Conservation (phyloP, 1,140 invertebrate species). For the Heterodera carotae region DNA sequence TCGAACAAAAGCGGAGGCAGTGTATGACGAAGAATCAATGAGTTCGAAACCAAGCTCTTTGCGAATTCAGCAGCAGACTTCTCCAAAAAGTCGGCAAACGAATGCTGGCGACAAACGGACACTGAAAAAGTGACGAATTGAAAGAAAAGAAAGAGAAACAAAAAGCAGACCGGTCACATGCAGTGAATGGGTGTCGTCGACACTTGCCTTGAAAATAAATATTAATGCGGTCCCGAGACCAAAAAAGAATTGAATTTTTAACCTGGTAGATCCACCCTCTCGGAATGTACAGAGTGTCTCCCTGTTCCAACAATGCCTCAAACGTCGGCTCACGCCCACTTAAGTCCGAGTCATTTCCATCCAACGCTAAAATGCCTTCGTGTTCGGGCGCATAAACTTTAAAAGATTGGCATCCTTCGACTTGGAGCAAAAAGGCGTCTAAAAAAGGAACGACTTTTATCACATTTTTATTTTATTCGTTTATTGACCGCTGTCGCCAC, state of each 20-base stretch:
- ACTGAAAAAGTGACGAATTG: constrained; percentile 1
- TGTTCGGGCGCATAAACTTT: constrained; percentile 74
- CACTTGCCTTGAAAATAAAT: constrained; percentile 39
- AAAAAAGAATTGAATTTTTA: neutral
- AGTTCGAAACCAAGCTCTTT: constrained; percentile 12
- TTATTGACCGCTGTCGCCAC: constrained; percentile 78
- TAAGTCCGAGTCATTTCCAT: constrained; percentile 71
- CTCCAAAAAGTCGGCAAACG: constrained; percentile 40
- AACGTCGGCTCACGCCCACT: constrained; percentile 77
- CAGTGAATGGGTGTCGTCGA: constrained; percentile 33
- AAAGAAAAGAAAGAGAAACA: neutral
- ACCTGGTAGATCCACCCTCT: constrained; percentile 50
- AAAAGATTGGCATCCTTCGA: constrained; percentile 94
- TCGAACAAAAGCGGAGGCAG: constrained; percentile 38
- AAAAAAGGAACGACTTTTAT: neutral
- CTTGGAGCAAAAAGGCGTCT: constrained; percentile 92
- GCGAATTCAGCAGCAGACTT: constrained; percentile 26
- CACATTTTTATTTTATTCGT: no score
- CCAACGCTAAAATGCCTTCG: constrained; percentile 53
- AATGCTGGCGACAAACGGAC: constrained; percentile 43
- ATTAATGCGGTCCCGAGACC: neutral
- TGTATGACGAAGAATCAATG: constrained; percentile 22
- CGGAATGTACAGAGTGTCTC: constrained; percentile 48
- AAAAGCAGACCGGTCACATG: constrained; percentile 29
- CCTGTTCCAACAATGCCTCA: constrained; percentile 76